Evolutionary conservation across 1,140 invertebrate genomes (phyloP), one percentile per base, ranked within the genome.

Genomic region (Brachionus paranguensis): DNA sequence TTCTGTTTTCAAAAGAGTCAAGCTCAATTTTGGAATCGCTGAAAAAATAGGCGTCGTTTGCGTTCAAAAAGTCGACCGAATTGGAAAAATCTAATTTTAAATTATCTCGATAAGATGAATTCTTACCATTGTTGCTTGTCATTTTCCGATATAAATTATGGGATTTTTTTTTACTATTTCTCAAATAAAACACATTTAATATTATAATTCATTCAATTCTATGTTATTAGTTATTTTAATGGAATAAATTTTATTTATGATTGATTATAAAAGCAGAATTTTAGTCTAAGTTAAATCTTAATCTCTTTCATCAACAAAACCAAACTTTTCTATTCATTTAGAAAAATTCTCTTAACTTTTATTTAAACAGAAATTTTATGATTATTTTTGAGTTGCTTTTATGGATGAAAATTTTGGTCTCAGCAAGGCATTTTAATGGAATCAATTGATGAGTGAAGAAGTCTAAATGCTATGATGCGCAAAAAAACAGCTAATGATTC

Each of bases 21-120:
- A 76, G 45, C 11, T 76, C 72, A 14, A 50, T 24, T 50, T 76
- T 76, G 1, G 45, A 76, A 50, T 76, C 43, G 27, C 43, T 14
- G 17, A 76, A 76, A 27, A 76, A 76, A 76, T 27, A 20, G 1
- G 41, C 72, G 6, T 76, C 72, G 27, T 76, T 76, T 27, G 41
- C 45, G 20, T 76, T 76, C 27, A 76, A 76, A 76, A 76, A 76
- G 33, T 76, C 72, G 7, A 76, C 72, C 4, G 72, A 76, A 76
- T 76, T 76, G 12, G 72, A 76, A 76, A 45, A 76, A 14, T 76
- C 43, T 11, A 76, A 24, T 27, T 76, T 76, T 29, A 76, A 53
- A 45, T 45, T 76, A 27, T 76, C 20, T 8, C 43, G 43, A 76
- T 47, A 50, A 47, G 45, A 76, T 53, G 72, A 45, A 8, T 45